Percentiles rank a stretch among this genome's conserved stretches.
Conservation (phyloP, 2,888 invertebrate species). For the Sinodicranocentrus sp. region DNA sequence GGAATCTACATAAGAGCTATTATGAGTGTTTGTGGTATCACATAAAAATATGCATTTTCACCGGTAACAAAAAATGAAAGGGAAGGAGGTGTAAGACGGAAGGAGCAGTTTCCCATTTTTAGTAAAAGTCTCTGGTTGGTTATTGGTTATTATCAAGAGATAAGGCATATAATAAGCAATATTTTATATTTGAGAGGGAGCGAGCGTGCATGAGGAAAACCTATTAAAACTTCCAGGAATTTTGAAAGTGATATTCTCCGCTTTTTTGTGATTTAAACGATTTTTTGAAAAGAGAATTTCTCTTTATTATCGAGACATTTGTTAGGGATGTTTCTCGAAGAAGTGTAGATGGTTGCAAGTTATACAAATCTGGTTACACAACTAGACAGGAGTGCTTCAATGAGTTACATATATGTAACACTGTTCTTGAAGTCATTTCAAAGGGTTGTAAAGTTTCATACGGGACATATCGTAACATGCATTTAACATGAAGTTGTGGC, state of each 20-base stretch:
- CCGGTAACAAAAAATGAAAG: neutral
- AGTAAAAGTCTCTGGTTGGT: constrained; percentile 18
- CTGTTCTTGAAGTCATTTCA: no score
- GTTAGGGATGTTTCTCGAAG: no score
- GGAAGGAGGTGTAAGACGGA: constrained; percentile 8
- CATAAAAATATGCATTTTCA: neutral
- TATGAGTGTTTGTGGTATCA: no score
- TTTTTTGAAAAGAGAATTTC: neutral
- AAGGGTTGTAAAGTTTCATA: no score
- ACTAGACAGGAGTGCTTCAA: no score
- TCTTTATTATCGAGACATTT: no score
- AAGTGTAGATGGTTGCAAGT: no score
- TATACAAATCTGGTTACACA: no score
- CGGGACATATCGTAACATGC: no score
- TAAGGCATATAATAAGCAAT: constrained; percentile 49
- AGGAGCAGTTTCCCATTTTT: constrained; percentile 21
- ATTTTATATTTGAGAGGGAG: constrained; percentile 45
- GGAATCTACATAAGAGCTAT: no score
- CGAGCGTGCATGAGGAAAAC: constrained; percentile 31
- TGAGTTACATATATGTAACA: no score
- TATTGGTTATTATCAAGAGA: constrained; percentile 48
- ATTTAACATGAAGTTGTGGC: no score
- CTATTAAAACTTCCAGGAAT: constrained; percentile 4
- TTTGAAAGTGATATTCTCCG: neutral
- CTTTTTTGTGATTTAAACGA: constrained; percentile 11